Base-by-base conservation (phyloP, 2,888 invertebrate species). In the Mythimna albipuncta region DNA sequence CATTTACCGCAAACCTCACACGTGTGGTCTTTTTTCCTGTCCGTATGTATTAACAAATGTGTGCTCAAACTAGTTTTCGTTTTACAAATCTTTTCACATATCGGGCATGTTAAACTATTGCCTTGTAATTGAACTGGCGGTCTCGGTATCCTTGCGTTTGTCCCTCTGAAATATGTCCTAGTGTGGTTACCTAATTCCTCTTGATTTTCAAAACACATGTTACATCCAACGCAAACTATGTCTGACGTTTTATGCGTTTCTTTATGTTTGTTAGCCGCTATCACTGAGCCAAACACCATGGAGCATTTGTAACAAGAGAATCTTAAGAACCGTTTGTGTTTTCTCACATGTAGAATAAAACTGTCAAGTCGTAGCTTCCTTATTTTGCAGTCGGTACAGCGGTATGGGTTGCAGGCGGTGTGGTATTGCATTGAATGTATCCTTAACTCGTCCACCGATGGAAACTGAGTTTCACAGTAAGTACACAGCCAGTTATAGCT, bases 341-440 rank as follows among this genome's bases (percentile, higher is more conserved):
- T 93, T 85, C 96, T 96, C 0, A 97, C 97, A 84, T 98, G 98
- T 6, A 89, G 76, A 2, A 94, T 21, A 52, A 94, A 94, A 19
- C 84, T 89, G 32, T 94, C 90, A 0, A 95, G 83, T 16, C 86
- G 73, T 55, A 92, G 71, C 69, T 92, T 94, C 3, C 91, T 88
- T 1, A 85, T 81, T 61, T 93, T 93, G 82, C 98, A 98, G 84
- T 97, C 97, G 0, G 96, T 96, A 87, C 98, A 98, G 86, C 97
- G 95, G 87, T 97, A 97, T 58, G 97, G 96, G 21, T 97, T 96
- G 65, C 97, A 96, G 77, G 97, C 96, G 72, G 97, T 96, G 85
- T 98, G 98, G 69, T 95, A 95, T 55, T 95, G 93, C 80, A 97
- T 94, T 44, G 97, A 97, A 90, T 98, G 98, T 9, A 93, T 92